phyloP scores from a whole-genome alignment of 2,113 vertebrate genomes.

The Hippotragus niger region DNA sequence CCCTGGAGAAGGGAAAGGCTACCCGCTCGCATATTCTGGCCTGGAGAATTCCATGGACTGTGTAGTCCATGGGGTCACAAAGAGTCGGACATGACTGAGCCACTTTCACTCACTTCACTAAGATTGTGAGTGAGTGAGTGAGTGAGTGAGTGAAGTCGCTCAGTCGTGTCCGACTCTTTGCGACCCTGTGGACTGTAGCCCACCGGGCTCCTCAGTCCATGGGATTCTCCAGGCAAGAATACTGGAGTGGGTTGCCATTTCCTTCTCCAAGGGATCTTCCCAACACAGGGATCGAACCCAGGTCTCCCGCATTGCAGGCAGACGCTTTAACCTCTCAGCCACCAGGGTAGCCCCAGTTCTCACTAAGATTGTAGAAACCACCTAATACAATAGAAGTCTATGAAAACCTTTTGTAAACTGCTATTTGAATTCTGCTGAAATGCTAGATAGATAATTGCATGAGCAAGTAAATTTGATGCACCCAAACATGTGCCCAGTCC shows the following conservation, averaged over 20 bases:
- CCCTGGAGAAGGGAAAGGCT: not conserved
- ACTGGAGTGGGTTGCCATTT: too few species aligned
- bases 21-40: not conserved
- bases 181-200: too few species aligned
- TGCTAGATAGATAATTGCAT: not conserved
- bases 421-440: not conserved
- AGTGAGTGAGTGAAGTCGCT: too few species aligned
- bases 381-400: not conserved
- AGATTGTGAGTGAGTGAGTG: not conserved
- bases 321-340: too few species aligned
- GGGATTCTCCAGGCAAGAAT: too few species aligned
- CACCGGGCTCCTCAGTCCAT: too few species aligned
- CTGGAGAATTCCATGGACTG: not conserved
- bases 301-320: too few species aligned
- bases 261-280: too few species aligned
- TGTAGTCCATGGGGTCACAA: not conserved
- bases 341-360: not conserved
- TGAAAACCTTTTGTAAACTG: not conserved
- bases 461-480: not conserved
- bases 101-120: not conserved
- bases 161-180: too few species aligned
- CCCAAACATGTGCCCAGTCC: not conserved
- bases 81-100: fast-evolving
- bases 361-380: not conserved
- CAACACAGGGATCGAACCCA: too few species aligned